phyloP scores from a whole-genome alignment of 2,113 vertebrate genomes.

The Parotia lawesii region DNA sequence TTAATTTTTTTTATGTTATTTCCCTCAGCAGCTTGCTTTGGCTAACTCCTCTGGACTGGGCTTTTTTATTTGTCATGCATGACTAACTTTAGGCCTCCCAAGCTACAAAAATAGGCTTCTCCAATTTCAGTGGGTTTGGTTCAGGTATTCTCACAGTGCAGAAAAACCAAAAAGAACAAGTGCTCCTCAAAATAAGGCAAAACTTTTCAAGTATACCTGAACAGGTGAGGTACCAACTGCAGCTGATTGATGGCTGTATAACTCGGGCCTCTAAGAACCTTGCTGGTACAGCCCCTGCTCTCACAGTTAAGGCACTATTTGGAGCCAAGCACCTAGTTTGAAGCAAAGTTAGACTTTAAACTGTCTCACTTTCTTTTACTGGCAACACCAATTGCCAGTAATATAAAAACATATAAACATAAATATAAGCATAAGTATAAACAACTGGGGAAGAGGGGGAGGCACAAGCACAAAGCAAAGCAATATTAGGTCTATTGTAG shows the following conservation, averaged over 20 bases:
- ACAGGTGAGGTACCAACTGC: not conserved
- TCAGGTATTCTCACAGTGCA: not conserved
- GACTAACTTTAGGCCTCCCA: conserved; percentile 50
- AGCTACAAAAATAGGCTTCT: conserved; percentile 19
- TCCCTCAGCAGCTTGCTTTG: conserved; percentile 66
- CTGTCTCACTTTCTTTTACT: not conserved
- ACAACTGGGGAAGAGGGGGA: not conserved
- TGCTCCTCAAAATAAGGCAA: not conserved
- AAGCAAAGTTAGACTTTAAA: not conserved
- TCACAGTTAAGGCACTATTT: not conserved
- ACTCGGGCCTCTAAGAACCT: not conserved
- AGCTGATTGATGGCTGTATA: not conserved
- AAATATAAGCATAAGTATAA: not conserved
- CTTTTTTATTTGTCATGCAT: conserved; percentile 60
- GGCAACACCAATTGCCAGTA: not conserved
- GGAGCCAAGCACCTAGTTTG: not conserved
- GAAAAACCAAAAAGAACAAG: not conserved
- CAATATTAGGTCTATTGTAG: not conserved
- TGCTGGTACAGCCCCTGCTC: not conserved
- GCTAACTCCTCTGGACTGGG: conserved; percentile 16
- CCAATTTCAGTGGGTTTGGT: conserved; percentile 20
- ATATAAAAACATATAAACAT: not conserved
- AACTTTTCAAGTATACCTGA: not conserved
- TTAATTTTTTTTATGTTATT: conserved; percentile 29
- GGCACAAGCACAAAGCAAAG: not conserved